A percentile compares a stretch with the other conserved stretches of the same genome.
phyloP scores from a whole-genome alignment of 2,888 invertebrate species.

The Ormyrus rosae region DNA sequence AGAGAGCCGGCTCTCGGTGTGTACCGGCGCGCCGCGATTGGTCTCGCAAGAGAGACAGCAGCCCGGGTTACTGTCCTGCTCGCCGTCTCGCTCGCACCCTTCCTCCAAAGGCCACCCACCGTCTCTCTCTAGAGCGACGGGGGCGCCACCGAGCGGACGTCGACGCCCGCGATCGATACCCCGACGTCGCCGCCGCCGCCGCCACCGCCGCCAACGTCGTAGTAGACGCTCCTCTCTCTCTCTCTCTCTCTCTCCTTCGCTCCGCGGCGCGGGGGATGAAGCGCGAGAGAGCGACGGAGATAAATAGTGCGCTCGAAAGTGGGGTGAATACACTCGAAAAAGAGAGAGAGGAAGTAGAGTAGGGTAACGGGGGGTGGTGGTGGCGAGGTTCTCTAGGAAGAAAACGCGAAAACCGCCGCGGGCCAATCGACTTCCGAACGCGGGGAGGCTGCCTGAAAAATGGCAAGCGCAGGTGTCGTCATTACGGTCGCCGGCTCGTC shows the following conservation, averaged over 20 bases:
- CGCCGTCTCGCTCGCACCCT: too few species aligned
- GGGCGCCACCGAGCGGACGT: slow-evolving; percentile 73
- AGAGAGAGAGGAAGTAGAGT: slow-evolving; percentile 41
- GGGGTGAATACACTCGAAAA: slow-evolving; percentile 47
- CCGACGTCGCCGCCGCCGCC: slow-evolving; percentile 33
- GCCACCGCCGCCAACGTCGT: too few species aligned
- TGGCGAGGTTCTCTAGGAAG: slow-evolving; percentile 11
- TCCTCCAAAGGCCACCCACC: too few species aligned
- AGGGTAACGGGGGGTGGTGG: slow-evolving; percentile 33
- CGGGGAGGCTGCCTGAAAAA: background rate
- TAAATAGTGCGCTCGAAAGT: slow-evolving; percentile 55
- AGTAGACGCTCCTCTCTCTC: background rate
- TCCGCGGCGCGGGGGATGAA: background rate
- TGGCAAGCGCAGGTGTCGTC: background rate
- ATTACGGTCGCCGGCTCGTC: too few species aligned
- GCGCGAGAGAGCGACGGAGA: slow-evolving; percentile 41
- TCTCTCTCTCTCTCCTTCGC: background rate
- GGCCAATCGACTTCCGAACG: slow-evolving; percentile 19
- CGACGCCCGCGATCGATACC: slow-evolving; percentile 74
- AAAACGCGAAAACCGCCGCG: slow-evolving; percentile 44
- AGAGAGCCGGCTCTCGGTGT: background rate
- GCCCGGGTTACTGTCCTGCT: too few species aligned
- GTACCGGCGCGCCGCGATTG: too few species aligned
- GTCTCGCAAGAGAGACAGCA: too few species aligned
- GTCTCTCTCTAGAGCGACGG: slow-evolving; percentile 54